Evolutionary conservation across 2,113 vertebrate genomes (phyloP), one percentile per base, ranked within the genome.

Genomic region (Trinectes maculatus): DNA sequence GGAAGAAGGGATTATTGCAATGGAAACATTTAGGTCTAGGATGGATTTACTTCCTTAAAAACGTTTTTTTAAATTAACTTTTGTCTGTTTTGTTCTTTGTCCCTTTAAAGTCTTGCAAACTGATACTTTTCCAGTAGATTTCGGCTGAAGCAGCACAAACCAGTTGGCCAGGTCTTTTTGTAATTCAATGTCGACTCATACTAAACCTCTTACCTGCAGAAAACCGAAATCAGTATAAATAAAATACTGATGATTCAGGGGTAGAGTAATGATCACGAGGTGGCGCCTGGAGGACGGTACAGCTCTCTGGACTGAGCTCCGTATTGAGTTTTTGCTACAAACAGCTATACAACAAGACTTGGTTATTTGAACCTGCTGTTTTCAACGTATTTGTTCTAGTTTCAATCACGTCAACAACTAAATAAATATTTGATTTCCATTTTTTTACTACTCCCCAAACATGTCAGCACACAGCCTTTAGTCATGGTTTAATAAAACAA

Each of bases 211-310:
- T n/a, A 16, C 13, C 8, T 22, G 24, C 37, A 48, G 12, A 40
- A 36, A 44, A 71, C n/a, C n/a, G n/a, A n/a, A n/a, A n/a, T n/a
- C n/a, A n/a, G n/a, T n/a, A n/a, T n/a, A n/a, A n/a, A n/a, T n/a
- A n/a, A n/a, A n/a, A n/a, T n/a, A n/a, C n/a, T n/a, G 1, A 48
- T 22, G 11, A 2, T 31, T 55, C n/a, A n/a, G n/a, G 29, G 24
- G 22, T 15, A 19, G 26, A 33, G n/a, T 10, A 3, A 59, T 29
- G 19, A 33, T 13, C 85, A 62, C 34, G 18, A 83, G 87, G 24
- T 67, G 87, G 84, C 74, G 70, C 60, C 71, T 85, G 46, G n/a
- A n/a, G n/a, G n/a, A n/a, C n/a, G n/a, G n/a, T n/a, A n/a, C n/a
- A n/a, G n/a, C n/a, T n/a, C n/a, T n/a, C n/a, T n/a, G n/a, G n/a